A percentile compares a stretch with the other conserved stretches of the same genome.
These are phyloP conservation scores for Ptyas mucosa DNA, from an alignment of 2,113 vertebrate genomes.

Conservation along the genomic window DNA sequence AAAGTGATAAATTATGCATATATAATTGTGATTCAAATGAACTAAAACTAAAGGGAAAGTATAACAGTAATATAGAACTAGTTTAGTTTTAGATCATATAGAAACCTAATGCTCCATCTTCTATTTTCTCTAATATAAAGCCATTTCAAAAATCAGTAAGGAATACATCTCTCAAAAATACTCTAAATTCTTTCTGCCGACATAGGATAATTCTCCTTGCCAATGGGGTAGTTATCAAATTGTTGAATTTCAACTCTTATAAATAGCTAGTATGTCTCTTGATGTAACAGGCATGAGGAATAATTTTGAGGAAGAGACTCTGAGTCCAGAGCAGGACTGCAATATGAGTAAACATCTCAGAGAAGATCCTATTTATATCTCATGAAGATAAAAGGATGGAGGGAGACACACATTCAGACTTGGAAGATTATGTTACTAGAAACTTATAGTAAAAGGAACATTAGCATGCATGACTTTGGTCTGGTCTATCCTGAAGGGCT, in stretches of 20 bases:
- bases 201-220: neutral
- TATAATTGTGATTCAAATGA: neutral
- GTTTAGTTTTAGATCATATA: neutral
- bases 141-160: neutral
- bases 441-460: too few relatives aligned
- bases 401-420: too few relatives aligned
- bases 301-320: neutral
- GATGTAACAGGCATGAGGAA: neutral
- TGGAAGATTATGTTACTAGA: too few relatives aligned
- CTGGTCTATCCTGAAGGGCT: too few relatives aligned
- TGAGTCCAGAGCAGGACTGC: neutral
- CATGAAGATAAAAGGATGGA: too few relatives aligned
- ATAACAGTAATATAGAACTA: neutral
- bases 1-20: neutral
- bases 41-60: neutral
- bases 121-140: neutral
- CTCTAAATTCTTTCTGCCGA: neutral
- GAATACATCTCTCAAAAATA: neutral
- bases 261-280: neutral
- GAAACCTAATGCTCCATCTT: neutral
- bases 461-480: too few relatives aligned
- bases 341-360: neutral
- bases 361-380: too few relatives aligned
- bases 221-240: neutral
- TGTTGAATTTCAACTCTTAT: neutral